These are phyloP conservation scores for Trichacis sp. DNA, from an alignment of 2,888 invertebrate genomes.

Conservation along the genomic window DNA sequence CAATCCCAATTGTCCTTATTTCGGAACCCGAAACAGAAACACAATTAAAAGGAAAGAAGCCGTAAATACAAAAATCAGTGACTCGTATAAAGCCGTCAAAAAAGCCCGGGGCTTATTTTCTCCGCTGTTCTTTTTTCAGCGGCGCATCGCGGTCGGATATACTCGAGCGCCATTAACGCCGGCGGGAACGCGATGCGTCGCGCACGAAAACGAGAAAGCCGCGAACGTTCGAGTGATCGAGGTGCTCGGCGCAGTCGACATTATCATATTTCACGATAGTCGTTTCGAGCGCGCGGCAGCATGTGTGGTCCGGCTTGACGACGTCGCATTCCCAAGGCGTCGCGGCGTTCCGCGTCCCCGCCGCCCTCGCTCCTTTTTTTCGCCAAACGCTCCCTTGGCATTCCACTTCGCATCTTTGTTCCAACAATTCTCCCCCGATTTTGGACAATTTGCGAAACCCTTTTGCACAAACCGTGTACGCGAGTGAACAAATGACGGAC, in stretches of 20 bases:
- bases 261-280: constrained; percentile 68
- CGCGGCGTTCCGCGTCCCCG: constrained; percentile 52
- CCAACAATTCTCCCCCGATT: too few relatives aligned
- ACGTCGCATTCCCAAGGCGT: constrained; percentile 62
- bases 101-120: not conserved
- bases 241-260: constrained; percentile 48
- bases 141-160: not conserved
- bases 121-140: not conserved
- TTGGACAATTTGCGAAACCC: too few relatives aligned
- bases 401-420: too few relatives aligned
- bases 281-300: constrained; percentile 58
- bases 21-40: too few relatives aligned
- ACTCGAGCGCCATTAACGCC: constrained; percentile 32
- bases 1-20: too few relatives aligned
- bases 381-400: constrained; percentile 3
- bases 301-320: constrained; percentile 61
- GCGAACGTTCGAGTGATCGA: constrained; percentile 42
- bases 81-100: not conserved
- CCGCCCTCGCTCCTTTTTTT: constrained; percentile 28
- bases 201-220: constrained; percentile 35
- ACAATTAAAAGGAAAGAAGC: too few relatives aligned
- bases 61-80: too few relatives aligned
- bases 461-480: too few relatives aligned
- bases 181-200: constrained; percentile 19
- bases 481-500: too few relatives aligned